Conservation (phyloP, 2,888 invertebrate genomes). For the Notocelia uddmanniana region DNA sequence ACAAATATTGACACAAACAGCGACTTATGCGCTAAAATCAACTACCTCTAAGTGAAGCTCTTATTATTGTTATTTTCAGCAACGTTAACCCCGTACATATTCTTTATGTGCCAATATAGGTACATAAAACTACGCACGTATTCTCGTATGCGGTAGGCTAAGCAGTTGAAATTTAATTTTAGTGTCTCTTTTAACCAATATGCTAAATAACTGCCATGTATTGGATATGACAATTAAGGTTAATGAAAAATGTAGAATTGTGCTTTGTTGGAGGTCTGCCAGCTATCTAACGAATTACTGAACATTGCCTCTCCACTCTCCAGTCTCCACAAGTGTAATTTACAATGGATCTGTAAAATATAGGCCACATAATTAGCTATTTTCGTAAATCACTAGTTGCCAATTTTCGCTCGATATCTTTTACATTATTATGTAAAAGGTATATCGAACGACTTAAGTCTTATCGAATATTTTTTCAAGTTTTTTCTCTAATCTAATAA, state of each 20-base stretch:
- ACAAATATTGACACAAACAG: slow-evolving; percentile 75
- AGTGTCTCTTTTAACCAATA: too few relatives aligned
- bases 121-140: too few relatives aligned
- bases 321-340: slow-evolving; percentile 8
- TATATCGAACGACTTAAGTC: too few relatives aligned
- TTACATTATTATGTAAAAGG: too few relatives aligned
- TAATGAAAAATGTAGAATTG: slow-evolving; percentile 5
- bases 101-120: too few relatives aligned
- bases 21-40: slow-evolving; percentile 62
- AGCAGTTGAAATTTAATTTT: too few relatives aligned
- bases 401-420: not conserved
- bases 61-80: slow-evolving; percentile 26
- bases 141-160: too few relatives aligned
- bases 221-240: not conserved
- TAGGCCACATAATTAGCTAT: not conserved
- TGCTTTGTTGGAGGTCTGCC: slow-evolving; percentile 26
- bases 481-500: not conserved
- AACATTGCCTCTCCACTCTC: slow-evolving; percentile 18
- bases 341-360: slow-evolving; percentile 2
- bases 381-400: not conserved
- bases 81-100: not conserved
- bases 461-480: not conserved
- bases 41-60: slow-evolving; percentile 55
- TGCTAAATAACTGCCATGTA: not conserved
- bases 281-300: slow-evolving; percentile 30